These are phyloP conservation scores for Pseudococcus jackbeardsleyi DNA, from an alignment of 2,888 invertebrate genomes.

Conservation along the genomic window DNA sequence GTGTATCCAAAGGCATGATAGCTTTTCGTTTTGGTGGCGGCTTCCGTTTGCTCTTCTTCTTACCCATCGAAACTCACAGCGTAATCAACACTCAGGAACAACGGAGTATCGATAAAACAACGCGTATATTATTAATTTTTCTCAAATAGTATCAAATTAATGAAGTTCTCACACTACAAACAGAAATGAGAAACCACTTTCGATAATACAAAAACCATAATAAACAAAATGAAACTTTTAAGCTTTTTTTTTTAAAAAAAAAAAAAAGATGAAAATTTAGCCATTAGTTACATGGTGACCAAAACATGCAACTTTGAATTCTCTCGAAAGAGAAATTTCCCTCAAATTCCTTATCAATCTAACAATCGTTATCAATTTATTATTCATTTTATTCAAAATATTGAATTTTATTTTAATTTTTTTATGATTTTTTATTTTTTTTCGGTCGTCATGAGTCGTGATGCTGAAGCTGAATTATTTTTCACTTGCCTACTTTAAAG, in stretches of 20 bases:
- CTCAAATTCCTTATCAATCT: too few relatives aligned
- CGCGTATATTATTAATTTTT: neutral
- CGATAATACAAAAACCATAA: neutral
- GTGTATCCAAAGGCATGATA: conserved; percentile 92
- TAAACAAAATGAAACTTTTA: neutral
- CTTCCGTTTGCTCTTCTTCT: conserved; percentile 96
- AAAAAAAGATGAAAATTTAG: too few relatives aligned
- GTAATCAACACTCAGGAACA: neutral
- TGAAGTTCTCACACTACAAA: neutral
- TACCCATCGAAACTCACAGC: conserved; percentile 80
- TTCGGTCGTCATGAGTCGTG: too few relatives aligned
- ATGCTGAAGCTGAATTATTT: too few relatives aligned
- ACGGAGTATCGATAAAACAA: neutral
- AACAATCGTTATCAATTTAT: too few relatives aligned
- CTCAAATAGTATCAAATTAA: neutral
- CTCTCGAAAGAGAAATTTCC: neutral
- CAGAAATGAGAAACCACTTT: too few relatives aligned
- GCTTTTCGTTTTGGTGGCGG: conserved; percentile 93
- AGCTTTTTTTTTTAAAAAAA: neutral
- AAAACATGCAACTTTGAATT: neutral
- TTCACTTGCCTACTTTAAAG: too few relatives aligned
- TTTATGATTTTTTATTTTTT: too few relatives aligned
- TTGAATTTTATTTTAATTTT: too few relatives aligned
- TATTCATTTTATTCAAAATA: too few relatives aligned
- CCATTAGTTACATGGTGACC: neutral